Conservation (phyloP, 2,113 vertebrate genomes). For the Gymnarchus niloticus region DNA sequence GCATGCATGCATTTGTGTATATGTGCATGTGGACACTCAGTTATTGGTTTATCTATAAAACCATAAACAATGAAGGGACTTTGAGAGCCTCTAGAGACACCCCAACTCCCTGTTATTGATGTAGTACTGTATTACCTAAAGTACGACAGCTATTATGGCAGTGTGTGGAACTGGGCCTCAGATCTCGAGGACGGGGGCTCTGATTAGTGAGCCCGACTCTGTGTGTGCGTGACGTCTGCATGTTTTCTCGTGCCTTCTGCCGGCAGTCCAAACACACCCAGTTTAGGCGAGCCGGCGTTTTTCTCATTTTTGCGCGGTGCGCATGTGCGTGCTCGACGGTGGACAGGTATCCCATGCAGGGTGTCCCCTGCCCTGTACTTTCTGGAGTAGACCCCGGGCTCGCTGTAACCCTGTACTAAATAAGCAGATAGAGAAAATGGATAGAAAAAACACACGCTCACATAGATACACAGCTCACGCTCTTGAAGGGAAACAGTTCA, state of each 20-base stretch:
- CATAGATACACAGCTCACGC: neutral
- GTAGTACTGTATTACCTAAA: conserved; percentile 20
- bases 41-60: conserved; percentile 41
- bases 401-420: neutral
- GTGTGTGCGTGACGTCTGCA: neutral
- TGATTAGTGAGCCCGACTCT: neutral
- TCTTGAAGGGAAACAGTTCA: neutral
- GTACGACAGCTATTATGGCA: neutral
- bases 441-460: neutral
- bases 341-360: neutral
- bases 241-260: neutral
- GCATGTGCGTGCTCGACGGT: too few species aligned
- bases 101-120: conserved; percentile 9
- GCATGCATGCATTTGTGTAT: conserved; percentile 29
- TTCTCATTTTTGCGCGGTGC: too few species aligned
- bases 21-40: conserved; percentile 39
- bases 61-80: conserved; percentile 39
- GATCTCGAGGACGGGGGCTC: neutral
- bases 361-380: neutral
- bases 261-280: neutral
- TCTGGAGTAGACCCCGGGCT: neutral
- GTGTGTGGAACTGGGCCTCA: neutral
- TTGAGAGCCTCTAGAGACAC: conserved; percentile 31
- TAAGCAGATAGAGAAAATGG: neutral
- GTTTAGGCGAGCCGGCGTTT: neutral